Conservation (phyloP, 2,797 vertebrate genomes). For the Danio tinwini region DNA sequence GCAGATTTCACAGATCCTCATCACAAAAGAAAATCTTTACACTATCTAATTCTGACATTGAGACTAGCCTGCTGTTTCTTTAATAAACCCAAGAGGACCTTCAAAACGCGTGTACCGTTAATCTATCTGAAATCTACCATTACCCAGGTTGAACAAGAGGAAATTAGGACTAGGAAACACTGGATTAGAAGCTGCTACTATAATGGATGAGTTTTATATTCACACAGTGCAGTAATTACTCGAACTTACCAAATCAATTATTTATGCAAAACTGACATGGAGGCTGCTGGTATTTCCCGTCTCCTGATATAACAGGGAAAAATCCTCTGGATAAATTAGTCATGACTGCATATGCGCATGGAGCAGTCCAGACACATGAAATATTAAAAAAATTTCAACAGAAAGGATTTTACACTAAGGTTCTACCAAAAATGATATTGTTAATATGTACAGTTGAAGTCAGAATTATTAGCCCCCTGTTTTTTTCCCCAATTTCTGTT, state of each 20-base stretch:
- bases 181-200: conserved; percentile 7
- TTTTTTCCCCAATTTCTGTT: too few relatives aligned
- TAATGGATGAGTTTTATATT: conserved; percentile 19
- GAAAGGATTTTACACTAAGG: conserved; percentile 64
- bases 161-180: conserved; percentile 1
- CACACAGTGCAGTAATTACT: conserved; percentile 37
- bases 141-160: neutral
- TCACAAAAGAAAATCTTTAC: conserved; percentile 46
- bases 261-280: conserved; percentile 47
- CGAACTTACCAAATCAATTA: conserved; percentile 41
- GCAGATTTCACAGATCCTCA: conserved; percentile 47
- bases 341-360: conserved; percentile 75
- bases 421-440: too few relatives aligned
- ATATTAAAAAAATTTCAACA: conserved; percentile 73
- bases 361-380: conserved; percentile 73
- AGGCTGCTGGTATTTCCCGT: conserved; percentile 61
- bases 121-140: conserved; percentile 29
- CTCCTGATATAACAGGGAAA: conserved; percentile 61
- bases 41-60: conserved; percentile 26
- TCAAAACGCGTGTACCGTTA: neutral
- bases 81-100: conserved; percentile 15
- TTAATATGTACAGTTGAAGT: too few relatives aligned
- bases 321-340: conserved; percentile 76
- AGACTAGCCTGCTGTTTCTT: conserved; percentile 20
- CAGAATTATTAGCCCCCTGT: too few relatives aligned